Conservation (phyloP, 2,113 vertebrate species). For the Oncorhynchus mykiss region DNA sequence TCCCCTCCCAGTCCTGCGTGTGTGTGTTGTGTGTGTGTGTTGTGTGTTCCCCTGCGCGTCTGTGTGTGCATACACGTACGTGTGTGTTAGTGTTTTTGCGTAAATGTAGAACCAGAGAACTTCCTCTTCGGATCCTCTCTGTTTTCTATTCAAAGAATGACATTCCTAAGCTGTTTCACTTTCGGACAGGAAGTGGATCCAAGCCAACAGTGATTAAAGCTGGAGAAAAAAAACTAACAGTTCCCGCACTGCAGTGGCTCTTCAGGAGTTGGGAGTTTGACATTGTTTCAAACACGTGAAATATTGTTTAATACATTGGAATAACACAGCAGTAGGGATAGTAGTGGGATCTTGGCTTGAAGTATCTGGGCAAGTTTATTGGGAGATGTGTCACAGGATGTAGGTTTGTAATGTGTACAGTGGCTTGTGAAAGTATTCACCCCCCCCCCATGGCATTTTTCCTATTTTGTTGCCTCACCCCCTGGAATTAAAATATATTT, state of each 20-base stretch:
- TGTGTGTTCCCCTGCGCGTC: slow-evolving; percentile 8
- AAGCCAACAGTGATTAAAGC: slow-evolving; percentile 97
- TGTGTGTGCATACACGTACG: slow-evolving; percentile 64
- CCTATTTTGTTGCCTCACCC: no score
- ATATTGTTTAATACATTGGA: slow-evolving; percentile 93
- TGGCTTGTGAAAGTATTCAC: no score
- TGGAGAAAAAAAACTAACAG: slow-evolving; percentile 89
- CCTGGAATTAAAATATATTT: no score
- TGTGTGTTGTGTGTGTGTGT: slow-evolving; percentile 57
- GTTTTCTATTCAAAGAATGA: slow-evolving; percentile 99
- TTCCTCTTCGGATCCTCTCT: slow-evolving; percentile 98
- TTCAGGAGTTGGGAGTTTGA: slow-evolving; percentile 84
- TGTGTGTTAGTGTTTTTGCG: slow-evolving; percentile 25
- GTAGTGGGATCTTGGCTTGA: slow-evolving; percentile 74
- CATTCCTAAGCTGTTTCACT: slow-evolving; percentile 99
- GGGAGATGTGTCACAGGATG: slow-evolving; percentile 12
- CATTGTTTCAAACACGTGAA: slow-evolving; percentile 91
- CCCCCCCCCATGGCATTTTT: no score
- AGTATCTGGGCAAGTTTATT: slow-evolving; percentile 59
- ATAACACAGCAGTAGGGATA: slow-evolving; percentile 76
- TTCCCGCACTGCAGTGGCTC: slow-evolving; percentile 82
- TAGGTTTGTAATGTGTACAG: no score
- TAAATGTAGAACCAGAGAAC: slow-evolving; percentile 84
- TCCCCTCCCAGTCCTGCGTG: slow-evolving; percentile 59
- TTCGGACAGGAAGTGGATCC: slow-evolving; percentile 97